Conservation (phyloP, 2,888 invertebrate species). For the Limenitis camilla region DNA sequence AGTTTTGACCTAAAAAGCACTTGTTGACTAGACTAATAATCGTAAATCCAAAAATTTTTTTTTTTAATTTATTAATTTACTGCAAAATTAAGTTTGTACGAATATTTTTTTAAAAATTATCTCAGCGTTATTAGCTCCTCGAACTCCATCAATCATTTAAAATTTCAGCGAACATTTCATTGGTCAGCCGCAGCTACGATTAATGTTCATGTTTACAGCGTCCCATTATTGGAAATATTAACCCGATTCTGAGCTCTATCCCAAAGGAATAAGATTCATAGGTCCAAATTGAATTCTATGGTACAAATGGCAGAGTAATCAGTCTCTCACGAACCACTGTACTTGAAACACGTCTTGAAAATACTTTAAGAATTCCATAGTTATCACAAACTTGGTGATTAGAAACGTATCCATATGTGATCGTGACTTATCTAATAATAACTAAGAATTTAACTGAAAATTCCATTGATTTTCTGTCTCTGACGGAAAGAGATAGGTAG, state of each 20-base stretch:
- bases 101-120: neutral
- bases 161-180: conserved; percentile 4
- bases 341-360: conserved; percentile 31
- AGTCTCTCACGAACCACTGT: conserved; percentile 41
- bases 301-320: conserved; percentile 30
- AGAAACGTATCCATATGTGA: no score
- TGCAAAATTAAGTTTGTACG: neutral
- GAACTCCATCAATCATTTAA: neutral
- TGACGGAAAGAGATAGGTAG: conserved; percentile 3
- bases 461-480: no score
- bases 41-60: no score
- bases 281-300: neutral
- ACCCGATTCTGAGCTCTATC: conserved; percentile 11
- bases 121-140: neutral
- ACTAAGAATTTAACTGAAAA: no score
- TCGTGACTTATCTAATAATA: no score
- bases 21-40: no score
- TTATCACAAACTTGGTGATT: neutral
- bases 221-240: conserved; percentile 3
- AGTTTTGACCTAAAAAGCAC: no score
- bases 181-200: conserved; percentile 9
- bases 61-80: no score
- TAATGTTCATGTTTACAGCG: conserved; percentile 9
- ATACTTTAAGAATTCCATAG: neutral
- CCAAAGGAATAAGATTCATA: conserved; percentile 5